These are phyloP conservation scores for Neosalanx taihuensis DNA, from an alignment of 2,797 vertebrate genomes.

Conservation along the genomic window DNA sequence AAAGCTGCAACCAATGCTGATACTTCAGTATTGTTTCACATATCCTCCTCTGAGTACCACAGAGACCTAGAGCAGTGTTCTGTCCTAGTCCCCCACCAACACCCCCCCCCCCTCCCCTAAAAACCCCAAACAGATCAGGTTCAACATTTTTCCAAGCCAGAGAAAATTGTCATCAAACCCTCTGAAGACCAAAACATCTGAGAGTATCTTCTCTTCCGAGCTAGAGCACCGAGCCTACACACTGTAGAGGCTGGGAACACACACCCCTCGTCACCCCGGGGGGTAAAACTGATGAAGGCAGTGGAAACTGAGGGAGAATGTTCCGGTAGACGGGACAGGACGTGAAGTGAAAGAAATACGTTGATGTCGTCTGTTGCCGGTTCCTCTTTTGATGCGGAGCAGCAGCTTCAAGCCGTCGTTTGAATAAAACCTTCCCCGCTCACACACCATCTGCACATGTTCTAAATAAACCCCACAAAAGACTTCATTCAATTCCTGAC, in stretches of 20 bases:
- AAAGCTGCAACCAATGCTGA: not conserved
- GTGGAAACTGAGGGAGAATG: conserved; percentile 21
- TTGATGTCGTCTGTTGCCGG: conserved; percentile 2
- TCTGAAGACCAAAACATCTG: conserved; percentile 12
- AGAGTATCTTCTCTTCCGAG: conserved; percentile 47
- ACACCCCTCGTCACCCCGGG: conserved; percentile 28
- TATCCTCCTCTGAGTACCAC: not conserved
- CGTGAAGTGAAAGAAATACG: conserved; percentile 34
- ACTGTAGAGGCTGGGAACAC: conserved; percentile 42
- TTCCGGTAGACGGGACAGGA: conserved; percentile 32
- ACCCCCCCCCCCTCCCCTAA: no score
- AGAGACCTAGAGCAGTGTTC: no score
- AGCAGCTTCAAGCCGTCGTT: conserved; percentile 1
- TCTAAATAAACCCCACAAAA: not conserved
- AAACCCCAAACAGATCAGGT: not conserved
- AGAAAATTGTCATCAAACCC: not conserved
- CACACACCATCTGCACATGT: not conserved
- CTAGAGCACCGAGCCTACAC: conserved; percentile 17
- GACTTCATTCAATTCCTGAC: not conserved
- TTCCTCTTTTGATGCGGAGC: conserved; percentile 20
- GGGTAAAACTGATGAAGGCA: conserved; percentile 12
- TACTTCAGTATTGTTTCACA: not conserved
- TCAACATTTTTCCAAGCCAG: not conserved
- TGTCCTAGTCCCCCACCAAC: no score
- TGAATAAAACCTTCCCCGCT: not conserved